Evolutionary conservation across 1,140 invertebrate species (phyloP), one percentile per base, ranked within the genome.

Genomic region (Mya arenaria): DNA sequence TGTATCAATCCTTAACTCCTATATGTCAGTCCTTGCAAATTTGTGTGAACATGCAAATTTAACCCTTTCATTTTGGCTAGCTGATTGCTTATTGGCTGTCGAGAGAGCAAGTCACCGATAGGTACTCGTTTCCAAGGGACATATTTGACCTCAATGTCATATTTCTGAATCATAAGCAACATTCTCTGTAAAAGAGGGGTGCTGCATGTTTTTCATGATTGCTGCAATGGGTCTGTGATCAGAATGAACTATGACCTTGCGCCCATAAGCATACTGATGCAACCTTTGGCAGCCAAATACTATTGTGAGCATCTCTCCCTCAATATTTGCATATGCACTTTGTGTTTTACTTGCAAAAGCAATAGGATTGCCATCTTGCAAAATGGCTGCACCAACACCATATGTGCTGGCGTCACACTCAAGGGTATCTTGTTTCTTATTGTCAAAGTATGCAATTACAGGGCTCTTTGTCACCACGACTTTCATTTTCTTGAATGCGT

Each of bases 321-420:
- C 93, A 4, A 94, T 91, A 87, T 94, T 92, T 25, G 89, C 91
- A 77, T 94, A 94, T 28, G 52, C 86, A n/a, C 84, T 94, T 92
- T 60, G 89, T 89, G 19, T 60, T 23, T 60, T 60, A 23, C 58
- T 60, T 23, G 58, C 58, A 60, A 60, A 60, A 17, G 84, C 19
- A 6, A 91, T 93, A 17, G 94, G 82, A 79, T 84, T 92, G 89
- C 23, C 68, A 62, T 93, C 86, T 86, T 94, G 93, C 15, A 92
- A 58, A 5, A 94, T 56, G 8, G 91, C 89, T 39, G 90, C 89
- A 15, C 92, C 93, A 23, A 94, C 71, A 1, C 90, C 93, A 28
- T 84, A 58, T 60, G 75, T 69, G 17, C 63, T 84, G 39, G 77
- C 82, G 80, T 88, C 83, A 41, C 36, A 69, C 41, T 88, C 69